phyloP scores from a whole-genome alignment of 1,140 invertebrate species.

The Monochamus saltuarius region DNA sequence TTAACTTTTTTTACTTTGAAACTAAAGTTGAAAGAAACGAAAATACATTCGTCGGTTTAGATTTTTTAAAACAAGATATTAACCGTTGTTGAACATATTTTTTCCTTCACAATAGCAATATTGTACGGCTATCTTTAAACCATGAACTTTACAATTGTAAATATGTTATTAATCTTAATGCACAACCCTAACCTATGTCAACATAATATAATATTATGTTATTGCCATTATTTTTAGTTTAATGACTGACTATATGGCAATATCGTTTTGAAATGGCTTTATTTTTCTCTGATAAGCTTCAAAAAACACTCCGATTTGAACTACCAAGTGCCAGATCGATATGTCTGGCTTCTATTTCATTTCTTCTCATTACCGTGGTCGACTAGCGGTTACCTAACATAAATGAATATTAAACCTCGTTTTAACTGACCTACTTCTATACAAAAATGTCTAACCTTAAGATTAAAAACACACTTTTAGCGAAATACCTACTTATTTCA shows the following conservation, averaged over 20 bases:
- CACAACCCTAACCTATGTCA: constrained; percentile 6
- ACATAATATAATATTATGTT: neutral
- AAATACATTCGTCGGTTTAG: neutral
- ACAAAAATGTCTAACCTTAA: too few species aligned
- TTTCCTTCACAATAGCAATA: neutral
- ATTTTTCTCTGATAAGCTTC: constrained; percentile 20
- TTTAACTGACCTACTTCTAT: too few species aligned
- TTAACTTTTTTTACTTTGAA: neutral
- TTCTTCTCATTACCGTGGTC: constrained; percentile 1
- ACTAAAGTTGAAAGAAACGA: neutral
- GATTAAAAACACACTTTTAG: too few species aligned
- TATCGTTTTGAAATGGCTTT: constrained; percentile 10
- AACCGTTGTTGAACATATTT: neutral
- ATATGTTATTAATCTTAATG: neutral
- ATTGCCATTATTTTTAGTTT: constrained; percentile 20
- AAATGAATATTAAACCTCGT: too few species aligned
- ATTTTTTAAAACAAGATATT: neutral
- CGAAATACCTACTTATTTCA: too few species aligned
- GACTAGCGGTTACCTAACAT: too few species aligned
- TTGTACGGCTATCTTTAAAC: constrained; percentile 3
- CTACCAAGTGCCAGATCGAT: constrained; percentile 28
- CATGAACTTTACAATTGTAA: constrained; percentile 1
- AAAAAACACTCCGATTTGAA: constrained; percentile 29
- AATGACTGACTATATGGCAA: too few species aligned
- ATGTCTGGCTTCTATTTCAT: constrained; percentile 28